Percentiles rank a stretch among this genome's conserved stretches.
These are phyloP conservation scores for Helicoverpa zea DNA, from an alignment of 1,140 invertebrate genomes.

Conservation along the genomic window DNA sequence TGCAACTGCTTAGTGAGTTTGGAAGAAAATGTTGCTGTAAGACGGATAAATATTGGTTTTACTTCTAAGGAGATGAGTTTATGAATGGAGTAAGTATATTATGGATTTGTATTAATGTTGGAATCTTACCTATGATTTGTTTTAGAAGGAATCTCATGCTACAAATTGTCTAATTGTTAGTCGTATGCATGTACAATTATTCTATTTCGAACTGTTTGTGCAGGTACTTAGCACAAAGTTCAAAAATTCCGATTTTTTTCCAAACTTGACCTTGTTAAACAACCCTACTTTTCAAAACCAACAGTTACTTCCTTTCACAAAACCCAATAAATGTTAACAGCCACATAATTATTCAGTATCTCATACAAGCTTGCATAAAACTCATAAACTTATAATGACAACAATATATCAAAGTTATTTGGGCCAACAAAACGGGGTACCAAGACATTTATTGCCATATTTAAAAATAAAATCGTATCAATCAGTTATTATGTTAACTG, in stretches of 20 bases:
- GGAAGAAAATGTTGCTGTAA: neutral
- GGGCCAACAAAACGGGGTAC: slow-evolving; percentile 1
- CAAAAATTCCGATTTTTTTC: too few relatives aligned
- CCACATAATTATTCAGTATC: slow-evolving; percentile 1
- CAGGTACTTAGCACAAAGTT: too few relatives aligned
- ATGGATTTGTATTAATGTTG: neutral
- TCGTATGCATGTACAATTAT: too few relatives aligned
- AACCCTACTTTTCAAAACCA: neutral
- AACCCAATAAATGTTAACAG: slow-evolving; percentile 13
- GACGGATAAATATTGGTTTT: neutral
- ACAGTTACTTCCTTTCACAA: slow-evolving; percentile 5
- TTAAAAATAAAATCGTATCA: slow-evolving; percentile 33
- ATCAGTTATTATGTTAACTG: slow-evolving; percentile 36
- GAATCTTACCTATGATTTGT: neutral
- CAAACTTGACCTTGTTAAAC: too few relatives aligned
- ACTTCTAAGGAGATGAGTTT: neutral
- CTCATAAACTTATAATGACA: slow-evolving; percentile 33
- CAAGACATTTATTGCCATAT: slow-evolving; percentile 17
- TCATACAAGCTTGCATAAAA: slow-evolving; percentile 19
- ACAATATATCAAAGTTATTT: slow-evolving; percentile 34
- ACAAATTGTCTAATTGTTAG: too few relatives aligned
- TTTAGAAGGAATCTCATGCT: too few relatives aligned
- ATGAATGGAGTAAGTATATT: too few relatives aligned
- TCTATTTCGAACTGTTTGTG: too few relatives aligned
- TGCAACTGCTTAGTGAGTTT: slow-evolving; percentile 35